Evolutionary conservation across 1,140 invertebrate genomes (phyloP), one percentile per base, ranked within the genome.

Genomic region (Zaprionus davidi): DNA sequence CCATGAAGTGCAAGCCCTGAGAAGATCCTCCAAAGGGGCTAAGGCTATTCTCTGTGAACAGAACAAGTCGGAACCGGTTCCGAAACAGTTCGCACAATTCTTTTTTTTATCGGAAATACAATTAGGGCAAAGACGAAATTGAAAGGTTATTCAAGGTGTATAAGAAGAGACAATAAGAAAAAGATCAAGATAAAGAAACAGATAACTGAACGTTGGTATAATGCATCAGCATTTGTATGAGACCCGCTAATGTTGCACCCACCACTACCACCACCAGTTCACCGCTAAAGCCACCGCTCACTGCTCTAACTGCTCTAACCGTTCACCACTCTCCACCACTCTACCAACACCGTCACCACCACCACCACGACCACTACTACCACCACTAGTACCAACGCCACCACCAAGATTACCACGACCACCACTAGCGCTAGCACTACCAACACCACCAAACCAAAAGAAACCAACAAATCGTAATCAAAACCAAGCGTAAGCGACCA

Each of bases 221-320:
- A 64, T 13, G 20, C 46, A 64, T 53, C 22, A 55, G 34, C 20
- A 51, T 34, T 5, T 36, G 26, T 55, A 36, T 51, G 55, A 22
- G 49, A 76, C n/a, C 53, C 53, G 72, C 53, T 73, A 67, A 63
- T 65, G 64, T 77, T 73, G 71, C 71, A 77, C 75, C 64, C 53
- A 63, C 77, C 62, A 76, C 73, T 58, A 60, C 44, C 24, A 44
- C 49, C 31, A 51, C 31, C 51, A 63, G 71, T 76, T 79, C 76
- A 82, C 76, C 71, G 79, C 80, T 75, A 79, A 71, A 53, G 81
- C 81, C 60, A 82, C 72, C 67, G 72, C 68, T 76, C 51, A 74
- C 56, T 46, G 64, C 17, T 70, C 9, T 70, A 36, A 63, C 63
- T 46, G 34, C 38, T 53, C 22, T 9, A 44, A 38, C 51, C 34